phyloP scores from a whole-genome alignment of 2,888 invertebrate species.

The Callyntrura guangdongensis region DNA sequence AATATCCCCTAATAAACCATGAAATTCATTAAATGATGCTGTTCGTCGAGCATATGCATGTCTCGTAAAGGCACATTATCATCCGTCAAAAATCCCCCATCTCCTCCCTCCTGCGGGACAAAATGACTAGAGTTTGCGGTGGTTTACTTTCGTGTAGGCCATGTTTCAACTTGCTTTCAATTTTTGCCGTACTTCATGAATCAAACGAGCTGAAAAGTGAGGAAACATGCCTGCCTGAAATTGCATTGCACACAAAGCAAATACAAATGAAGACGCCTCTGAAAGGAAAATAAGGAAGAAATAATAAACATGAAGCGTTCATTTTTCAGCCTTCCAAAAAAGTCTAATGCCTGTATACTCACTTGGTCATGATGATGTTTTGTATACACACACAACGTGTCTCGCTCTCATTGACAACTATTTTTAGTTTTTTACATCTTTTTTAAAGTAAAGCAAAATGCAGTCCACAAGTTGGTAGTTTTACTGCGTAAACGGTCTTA shows the following conservation, averaged over 20 bases:
- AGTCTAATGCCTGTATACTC: background rate
- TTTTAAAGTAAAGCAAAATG: conserved; percentile 20
- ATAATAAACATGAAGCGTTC: conserved; percentile 67
- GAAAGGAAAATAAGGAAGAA: conserved; percentile 6
- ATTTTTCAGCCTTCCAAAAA: background rate
- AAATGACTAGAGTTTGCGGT: background rate
- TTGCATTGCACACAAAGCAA: background rate
- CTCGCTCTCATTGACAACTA: conserved; percentile 50
- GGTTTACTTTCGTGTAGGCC: background rate
- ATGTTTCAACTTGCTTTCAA: conserved; percentile 10
- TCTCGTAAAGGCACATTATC: conserved; percentile 34
- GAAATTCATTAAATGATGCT: conserved; percentile 61
- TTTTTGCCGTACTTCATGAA: background rate
- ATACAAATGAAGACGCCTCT: background rate
- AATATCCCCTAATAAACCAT: conserved; percentile 70
- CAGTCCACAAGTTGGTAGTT: conserved; percentile 56
- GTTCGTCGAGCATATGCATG: conserved; percentile 36
- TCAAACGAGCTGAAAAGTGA: background rate
- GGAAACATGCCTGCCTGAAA: conserved; percentile 1
- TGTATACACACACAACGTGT: conserved; percentile 11
- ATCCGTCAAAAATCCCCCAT: conserved; percentile 61
- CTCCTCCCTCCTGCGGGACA: conserved; percentile 39
- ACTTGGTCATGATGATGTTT: background rate
- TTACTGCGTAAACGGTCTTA: background rate
- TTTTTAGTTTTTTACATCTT: conserved; percentile 69